Evolutionary conservation across 2,888 invertebrate species (phyloP), one percentile per base, ranked within the genome.

Genomic region (Nomada ruficornis): DNA sequence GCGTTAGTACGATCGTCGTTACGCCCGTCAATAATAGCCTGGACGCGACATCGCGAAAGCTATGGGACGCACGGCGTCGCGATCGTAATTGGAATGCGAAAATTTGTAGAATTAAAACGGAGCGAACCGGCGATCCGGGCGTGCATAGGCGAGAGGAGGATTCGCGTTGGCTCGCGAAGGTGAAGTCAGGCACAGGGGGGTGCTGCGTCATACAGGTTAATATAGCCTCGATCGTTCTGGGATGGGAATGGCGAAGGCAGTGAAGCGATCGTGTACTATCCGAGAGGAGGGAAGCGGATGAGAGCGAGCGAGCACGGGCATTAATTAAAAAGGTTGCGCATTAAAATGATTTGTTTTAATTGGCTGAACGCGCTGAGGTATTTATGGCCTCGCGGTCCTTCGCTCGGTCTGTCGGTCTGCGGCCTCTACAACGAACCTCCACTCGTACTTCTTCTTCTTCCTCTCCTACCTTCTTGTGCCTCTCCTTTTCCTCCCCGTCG

Each of bases 291-390:
- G 89, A 88, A 86, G 89, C 89, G 86, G 91, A 91, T 89, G 91
- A 91, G 90, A 90, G 91, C 86, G 92, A 92, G 89, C 90, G 89
- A 91, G 91, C 92, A 90, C 91, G 92, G 89, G 92, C 93, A 94
- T 93, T 94, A 94, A 94, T 94, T 94, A 94, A 93, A 93, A 94
- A 94, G 93, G 93, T 93, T 93, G 93, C 92, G 93, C 93, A 93
- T 94, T 93, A 94, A 94, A 94, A 94, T 94, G 94, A 93, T 94
- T 94, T 94, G 94, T 93, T 94, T 94, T 94, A 94, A 94, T 94
- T 94, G 93, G 93, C 91, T 92, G 93, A 93, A 92, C 93, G 92
- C 91, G 91, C 90, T 92, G 93, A 94, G 93, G 93, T 93, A 94
- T 93, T 94, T 93, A 93, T 92, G 93, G 92, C 92, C 90, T 89